Evolutionary conservation across 2,113 vertebrate species (phyloP).

Genomic region (Vombatus ursinus): DNA sequence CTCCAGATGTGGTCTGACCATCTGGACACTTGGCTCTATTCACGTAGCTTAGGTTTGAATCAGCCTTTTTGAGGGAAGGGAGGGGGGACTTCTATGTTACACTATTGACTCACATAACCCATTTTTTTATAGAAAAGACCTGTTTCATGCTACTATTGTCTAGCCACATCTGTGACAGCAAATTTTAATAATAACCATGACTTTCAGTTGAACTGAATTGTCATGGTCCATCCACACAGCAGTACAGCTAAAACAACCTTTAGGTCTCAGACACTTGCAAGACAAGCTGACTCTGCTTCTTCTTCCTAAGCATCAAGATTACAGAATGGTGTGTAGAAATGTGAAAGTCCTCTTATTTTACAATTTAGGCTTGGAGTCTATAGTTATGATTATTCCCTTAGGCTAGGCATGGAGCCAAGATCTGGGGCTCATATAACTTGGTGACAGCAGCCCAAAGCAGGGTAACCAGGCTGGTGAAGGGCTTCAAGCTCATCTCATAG

Average conservation of each 20-base stretch:
- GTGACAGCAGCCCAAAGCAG: not conserved
- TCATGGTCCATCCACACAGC: not conserved
- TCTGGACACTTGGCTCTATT: not conserved
- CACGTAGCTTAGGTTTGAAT: not conserved
- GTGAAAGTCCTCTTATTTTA: not conserved
- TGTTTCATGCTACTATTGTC: not conserved
- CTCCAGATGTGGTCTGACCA: not conserved
- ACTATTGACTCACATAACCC: not conserved
- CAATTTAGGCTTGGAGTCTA: not conserved
- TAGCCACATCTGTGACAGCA: not conserved
- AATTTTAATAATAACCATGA: not conserved
- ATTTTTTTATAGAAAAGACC: not conserved
- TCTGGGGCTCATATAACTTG: not conserved
- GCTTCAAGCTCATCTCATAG: not conserved
- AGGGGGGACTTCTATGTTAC: not conserved
- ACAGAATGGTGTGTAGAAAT: not conserved
- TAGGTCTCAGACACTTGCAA: not conserved
- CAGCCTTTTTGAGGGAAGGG: not conserved
- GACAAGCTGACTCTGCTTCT: not conserved
- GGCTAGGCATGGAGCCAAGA: not conserved
- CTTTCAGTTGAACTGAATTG: not conserved
- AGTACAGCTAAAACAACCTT: not conserved
- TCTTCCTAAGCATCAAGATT: not conserved
- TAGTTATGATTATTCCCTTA: not conserved
- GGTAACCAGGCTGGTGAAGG: not conserved